Evolutionary conservation across 1,140 invertebrate species (phyloP), one percentile per base, ranked within the genome.

Genomic region (Leptinotarsa undecemlineata): DNA sequence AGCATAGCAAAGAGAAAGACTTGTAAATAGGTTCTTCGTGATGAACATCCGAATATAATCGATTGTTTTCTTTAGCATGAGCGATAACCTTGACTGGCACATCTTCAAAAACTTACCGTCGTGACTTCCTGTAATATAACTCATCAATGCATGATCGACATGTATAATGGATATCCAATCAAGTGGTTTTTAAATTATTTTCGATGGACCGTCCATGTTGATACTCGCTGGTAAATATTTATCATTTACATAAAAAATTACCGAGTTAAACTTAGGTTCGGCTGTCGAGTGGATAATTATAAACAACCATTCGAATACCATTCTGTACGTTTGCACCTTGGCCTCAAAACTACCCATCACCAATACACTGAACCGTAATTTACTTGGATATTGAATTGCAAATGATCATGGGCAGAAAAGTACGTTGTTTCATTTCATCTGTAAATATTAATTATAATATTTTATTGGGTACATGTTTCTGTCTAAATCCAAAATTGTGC

Each of bases 211-310:
- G 51, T 57, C n/a, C 14, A 57, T 57, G 4, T 19, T 17, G 51
- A 57, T 57, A 57, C 15, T 57, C 51, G n/a, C 33, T 57, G 51
- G 15, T 57, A 57, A 57, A 57, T 57, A 19, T 57, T 57, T 19
- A 57, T 17, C 51, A 57, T 57, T 57, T 57, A 19, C 51, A 57
- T 57, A 57, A 57, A 57, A 57, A 57, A 57, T 57, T 57, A 57
- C 17, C 15, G 51, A 57, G 51, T 57, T 57, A 57, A 5, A 15
- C 15, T 57, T 57, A 57, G 51, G 51, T 57, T 57, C n/a, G 51
- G 51, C 51, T 57, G n/a, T 57, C 15, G 51, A 57, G 51, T n/a
- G 51, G 17, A 19, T 57, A 57, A 57, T 57, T 57, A 57, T 17
- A 57, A 57, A 57, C 51, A 57, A 19, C 17, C 51, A 57, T 57